Evolutionary conservation across 2,113 vertebrate genomes (phyloP), one percentile per base, ranked within the genome.

Genomic region (Gallinago media): DNA sequence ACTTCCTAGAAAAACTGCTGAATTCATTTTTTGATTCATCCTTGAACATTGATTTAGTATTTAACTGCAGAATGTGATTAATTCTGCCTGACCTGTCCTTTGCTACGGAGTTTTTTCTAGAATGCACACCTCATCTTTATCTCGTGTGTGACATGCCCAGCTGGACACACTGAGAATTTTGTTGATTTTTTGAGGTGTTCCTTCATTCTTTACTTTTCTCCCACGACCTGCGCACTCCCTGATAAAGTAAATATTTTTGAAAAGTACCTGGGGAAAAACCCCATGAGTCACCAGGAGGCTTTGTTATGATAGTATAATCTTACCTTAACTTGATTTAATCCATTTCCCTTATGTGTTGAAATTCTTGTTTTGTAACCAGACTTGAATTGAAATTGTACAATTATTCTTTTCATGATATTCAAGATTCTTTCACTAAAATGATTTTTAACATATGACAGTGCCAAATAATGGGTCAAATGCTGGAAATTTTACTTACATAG

Each of bases 121-220:
- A 7, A 29, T 49, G 3, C 18, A 15, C 29, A 55, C 2, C 2
- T 22, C 3, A 2, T 71, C 82, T 96, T 92, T 89, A 77, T 42
- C 85, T 50, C 4, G 6, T 71, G 22, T 8, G 4, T 47, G 36
- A n/a, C 7, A 2, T n/a, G 22, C 44, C 58, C 54, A 16, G 26
- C 47, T 17, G 6, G 67, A 44, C 42, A 32, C 40, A 8, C 15
- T 27, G 42, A 84, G 27, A 54, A 46, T 59, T 67, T 40, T 93
- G 32, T 88, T 88, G 90, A 23, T 52, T 68, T 91, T 85, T 65
- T 79, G 40, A 88, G 78, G 88, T 82, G 81, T 92, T 92, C 34
- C 42, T 85, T 89, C 22, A 26, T 55, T 77, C 56, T 84, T 95
- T 71, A 47, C 63, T 91, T 93, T 89, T 77, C 61, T 86, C 25